phyloP scores from a whole-genome alignment of 1,140 invertebrate genomes.

The Macrobrachium rosenbergii region DNA sequence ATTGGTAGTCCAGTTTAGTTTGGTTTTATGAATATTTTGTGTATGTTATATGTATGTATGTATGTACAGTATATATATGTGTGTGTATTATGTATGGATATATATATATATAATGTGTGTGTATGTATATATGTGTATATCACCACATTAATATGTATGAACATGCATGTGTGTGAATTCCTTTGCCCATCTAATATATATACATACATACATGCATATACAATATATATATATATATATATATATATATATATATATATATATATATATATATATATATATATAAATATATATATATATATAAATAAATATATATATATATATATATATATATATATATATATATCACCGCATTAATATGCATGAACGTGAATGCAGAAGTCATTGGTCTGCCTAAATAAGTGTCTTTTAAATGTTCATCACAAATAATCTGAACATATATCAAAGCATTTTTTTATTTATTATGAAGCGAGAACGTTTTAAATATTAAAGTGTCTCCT shows the following conservation, averaged over 20 bases:
- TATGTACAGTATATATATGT: neutral
- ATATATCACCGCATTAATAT: too few species aligned
- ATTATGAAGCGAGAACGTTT: neutral
- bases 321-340: too few species aligned
- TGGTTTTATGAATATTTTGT: too few species aligned
- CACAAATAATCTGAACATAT: neutral
- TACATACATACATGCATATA: too few species aligned
- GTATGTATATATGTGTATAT: neutral
- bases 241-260: too few species aligned
- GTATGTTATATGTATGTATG: too few species aligned
- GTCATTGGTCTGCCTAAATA: too few species aligned
- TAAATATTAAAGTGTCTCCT: neutral
- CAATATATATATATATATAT: too few species aligned
- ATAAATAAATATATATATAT: too few species aligned
- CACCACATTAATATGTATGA: neutral
- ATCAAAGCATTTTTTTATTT: neutral
- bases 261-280: too few species aligned
- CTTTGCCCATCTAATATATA: neutral
- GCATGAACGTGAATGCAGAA: neutral
- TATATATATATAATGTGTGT: neutral
- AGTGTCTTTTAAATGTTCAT: neutral
- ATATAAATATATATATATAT: too few species aligned
- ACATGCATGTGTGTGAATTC: neutral
- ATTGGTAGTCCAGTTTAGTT: too few species aligned
- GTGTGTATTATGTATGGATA: neutral